Evolutionary conservation across 2,888 invertebrate genomes (phyloP).

Genomic region (Patella ulyssiponensis): DNA sequence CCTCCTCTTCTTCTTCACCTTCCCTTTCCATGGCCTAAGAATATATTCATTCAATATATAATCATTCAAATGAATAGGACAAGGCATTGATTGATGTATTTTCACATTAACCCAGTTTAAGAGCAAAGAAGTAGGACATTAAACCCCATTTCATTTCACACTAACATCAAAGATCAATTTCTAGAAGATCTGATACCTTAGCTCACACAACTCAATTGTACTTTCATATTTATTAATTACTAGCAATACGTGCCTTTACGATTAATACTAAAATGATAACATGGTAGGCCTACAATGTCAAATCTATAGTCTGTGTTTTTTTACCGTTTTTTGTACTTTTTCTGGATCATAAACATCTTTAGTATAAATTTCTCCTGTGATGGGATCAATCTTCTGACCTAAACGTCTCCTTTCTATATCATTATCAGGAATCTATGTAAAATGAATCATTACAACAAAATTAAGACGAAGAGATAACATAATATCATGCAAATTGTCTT

Average conservation of each 20-base stretch:
- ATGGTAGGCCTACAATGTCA: not conserved
- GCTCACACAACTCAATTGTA: too few species aligned
- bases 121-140: too few species aligned
- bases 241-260: too few species aligned
- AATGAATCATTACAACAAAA: slow-evolving; percentile 8
- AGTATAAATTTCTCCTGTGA: slow-evolving; percentile 67
- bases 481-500: not conserved
- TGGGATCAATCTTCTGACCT: slow-evolving; percentile 68
- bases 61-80: too few species aligned
- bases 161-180: too few species aligned
- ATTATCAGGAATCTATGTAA: slow-evolving; percentile 67
- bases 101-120: too few species aligned
- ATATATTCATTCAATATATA: too few species aligned
- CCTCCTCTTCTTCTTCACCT: slow-evolving; percentile 54
- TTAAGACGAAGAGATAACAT: not conserved
- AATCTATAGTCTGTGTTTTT: not conserved
- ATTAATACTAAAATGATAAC: too few species aligned
- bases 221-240: too few species aligned
- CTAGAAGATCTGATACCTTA: too few species aligned
- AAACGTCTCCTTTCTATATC: slow-evolving; percentile 65
- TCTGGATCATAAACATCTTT: slow-evolving; percentile 70
- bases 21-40: slow-evolving; percentile 27
- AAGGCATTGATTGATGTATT: too few species aligned
- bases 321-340: slow-evolving; percentile 55
- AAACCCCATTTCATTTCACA: too few species aligned